Conservation (phyloP, 92 coral and sea anemone genomes). For the Parazoanthus atlanticus region DNA sequence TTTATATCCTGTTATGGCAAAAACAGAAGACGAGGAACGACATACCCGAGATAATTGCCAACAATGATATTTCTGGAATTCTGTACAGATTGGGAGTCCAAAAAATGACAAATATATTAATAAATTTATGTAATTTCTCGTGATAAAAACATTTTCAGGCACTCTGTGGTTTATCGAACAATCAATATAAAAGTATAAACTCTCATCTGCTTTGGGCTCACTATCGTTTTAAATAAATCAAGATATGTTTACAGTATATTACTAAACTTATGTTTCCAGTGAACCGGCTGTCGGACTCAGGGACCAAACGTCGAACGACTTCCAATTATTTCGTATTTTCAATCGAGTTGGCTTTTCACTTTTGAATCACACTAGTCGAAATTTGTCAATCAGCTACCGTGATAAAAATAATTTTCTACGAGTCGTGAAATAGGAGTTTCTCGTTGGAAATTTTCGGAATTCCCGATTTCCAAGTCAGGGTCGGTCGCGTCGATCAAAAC, state of each 20-base stretch:
- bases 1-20: slow-evolving; percentile 15
- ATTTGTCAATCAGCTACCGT: neutral
- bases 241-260: no score
- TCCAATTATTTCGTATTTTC: neutral
- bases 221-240: neutral
- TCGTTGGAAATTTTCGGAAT: neutral
- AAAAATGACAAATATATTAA: neutral
- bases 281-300: neutral
- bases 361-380: neutral
- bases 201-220: neutral
- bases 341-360: neutral
- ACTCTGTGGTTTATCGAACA: neutral
- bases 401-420: neutral
- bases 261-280: neutral
- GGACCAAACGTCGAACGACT: neutral
- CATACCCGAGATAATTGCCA: neutral
- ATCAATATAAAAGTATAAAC: no score
- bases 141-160: neutral
- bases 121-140: neutral
- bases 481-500: neutral
- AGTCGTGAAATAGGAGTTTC: no score
- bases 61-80: slow-evolving; percentile 19
- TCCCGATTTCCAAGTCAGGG: neutral
- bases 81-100: neutral
- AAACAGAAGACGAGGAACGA: neutral